Conservation (phyloP, 2,888 invertebrate species). For the Neoaliturus tenellus region DNA sequence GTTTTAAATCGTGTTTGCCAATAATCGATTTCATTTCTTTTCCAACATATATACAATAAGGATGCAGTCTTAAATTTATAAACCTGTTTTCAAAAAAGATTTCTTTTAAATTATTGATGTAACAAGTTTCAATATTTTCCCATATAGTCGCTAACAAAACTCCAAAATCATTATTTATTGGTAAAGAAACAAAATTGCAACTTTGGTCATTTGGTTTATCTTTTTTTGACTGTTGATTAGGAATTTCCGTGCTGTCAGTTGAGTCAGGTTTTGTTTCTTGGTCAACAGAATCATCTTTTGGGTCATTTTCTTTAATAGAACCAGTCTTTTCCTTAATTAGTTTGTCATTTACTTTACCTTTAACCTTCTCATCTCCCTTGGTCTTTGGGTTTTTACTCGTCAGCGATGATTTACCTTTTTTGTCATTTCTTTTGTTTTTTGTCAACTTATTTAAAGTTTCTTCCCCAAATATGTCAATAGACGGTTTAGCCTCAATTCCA, state of each 20-base stretch:
- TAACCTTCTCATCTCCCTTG: background rate
- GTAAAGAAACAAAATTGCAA: conserved; percentile 73
- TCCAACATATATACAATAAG: conserved; percentile 76
- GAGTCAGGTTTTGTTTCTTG: background rate
- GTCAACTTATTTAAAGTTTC: conserved; percentile 24
- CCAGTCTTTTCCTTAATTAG: background rate
- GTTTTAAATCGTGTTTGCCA: conserved; percentile 76
- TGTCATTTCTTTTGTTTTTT: background rate
- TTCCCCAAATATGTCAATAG: conserved; percentile 32
- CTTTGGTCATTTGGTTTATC: conserved; percentile 54
- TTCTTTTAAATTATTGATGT: conserved; percentile 76
- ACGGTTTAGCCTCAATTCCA: background rate
- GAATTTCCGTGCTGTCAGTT: background rate
- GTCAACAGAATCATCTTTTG: background rate
- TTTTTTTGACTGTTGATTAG: background rate
- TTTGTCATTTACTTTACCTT: background rate
- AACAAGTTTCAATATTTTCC: conserved; percentile 75
- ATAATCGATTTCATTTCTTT: conserved; percentile 76
- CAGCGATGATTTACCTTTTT: background rate
- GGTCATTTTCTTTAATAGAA: background rate
- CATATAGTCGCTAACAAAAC: conserved; percentile 74
- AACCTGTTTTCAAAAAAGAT: conserved; percentile 77
- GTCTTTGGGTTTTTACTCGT: background rate
- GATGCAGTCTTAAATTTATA: conserved; percentile 75
- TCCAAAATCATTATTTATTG: conserved; percentile 71